Percentiles rank a stretch among this genome's conserved stretches.
Evolutionary conservation across 1,140 invertebrate genomes (phyloP).

Genomic region (Bombus waltoni): DNA sequence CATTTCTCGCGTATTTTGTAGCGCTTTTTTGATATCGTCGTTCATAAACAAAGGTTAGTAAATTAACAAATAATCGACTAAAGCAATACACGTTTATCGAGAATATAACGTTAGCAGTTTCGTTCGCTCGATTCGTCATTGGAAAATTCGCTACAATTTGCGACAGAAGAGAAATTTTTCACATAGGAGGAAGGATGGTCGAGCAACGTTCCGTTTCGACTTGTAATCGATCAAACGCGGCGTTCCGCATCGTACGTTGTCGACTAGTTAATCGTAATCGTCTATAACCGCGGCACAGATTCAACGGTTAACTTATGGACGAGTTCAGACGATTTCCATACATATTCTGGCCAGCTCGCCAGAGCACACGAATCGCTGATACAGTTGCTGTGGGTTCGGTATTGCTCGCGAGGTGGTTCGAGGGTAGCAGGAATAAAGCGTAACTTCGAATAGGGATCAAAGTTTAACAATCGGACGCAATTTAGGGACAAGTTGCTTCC

Average conservation of each 20-base stretch:
- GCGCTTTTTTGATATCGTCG: background rate
- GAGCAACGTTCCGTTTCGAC: background rate
- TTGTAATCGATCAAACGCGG: constrained; percentile 36
- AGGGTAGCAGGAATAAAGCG: background rate
- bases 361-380: background rate
- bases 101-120: background rate
- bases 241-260: constrained; percentile 6
- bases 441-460: background rate
- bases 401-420: background rate
- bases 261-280: constrained; percentile 6
- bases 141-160: background rate
- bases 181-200: no score
- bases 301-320: constrained; percentile 31
- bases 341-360: background rate
- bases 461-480: background rate
- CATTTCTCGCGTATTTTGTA: background rate
- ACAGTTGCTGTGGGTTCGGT: background rate
- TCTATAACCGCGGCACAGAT: constrained; percentile 39
- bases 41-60: background rate
- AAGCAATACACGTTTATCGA: background rate
- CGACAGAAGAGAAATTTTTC: background rate
- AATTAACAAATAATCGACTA: background rate
- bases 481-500: background rate
- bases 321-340: constrained; percentile 32
- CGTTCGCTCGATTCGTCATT: background rate